Conservation (phyloP, 2,113 vertebrate species). For the Zeus faber region DNA sequence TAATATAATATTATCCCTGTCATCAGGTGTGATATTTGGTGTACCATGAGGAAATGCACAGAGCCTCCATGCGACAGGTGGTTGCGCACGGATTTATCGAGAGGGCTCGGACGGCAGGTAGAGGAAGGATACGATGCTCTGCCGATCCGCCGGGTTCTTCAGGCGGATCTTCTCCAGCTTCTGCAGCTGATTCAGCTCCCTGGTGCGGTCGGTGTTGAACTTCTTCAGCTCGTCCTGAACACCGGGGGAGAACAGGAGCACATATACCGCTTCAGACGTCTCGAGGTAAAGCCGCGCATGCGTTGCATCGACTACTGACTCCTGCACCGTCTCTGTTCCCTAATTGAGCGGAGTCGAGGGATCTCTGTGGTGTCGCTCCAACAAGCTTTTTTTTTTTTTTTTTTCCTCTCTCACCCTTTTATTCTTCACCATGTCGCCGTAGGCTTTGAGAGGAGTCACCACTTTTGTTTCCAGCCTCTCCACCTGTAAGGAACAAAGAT, state of each 20-base stretch:
- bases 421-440: constrained; percentile 66
- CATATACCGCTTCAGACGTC: constrained; percentile 5
- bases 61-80: too few relatives aligned
- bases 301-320: too few relatives aligned
- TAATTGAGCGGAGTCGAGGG: too few relatives aligned
- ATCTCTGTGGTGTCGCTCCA: too few relatives aligned
- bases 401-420: constrained; percentile 64
- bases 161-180: constrained; percentile 76
- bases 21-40: too few relatives aligned
- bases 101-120: too few relatives aligned
- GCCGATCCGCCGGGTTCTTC: constrained; percentile 74
- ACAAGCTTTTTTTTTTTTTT: background rate
- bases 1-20: too few relatives aligned
- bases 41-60: too few relatives aligned
- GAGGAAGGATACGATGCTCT: constrained; percentile 80
- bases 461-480: constrained; percentile 79
- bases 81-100: too few relatives aligned
- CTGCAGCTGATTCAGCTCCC: constrained; percentile 80
- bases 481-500: constrained; percentile 45
- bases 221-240: constrained; percentile 80
- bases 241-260: constrained; percentile 1
- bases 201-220: constrained; percentile 70
- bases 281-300: background rate
- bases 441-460: constrained; percentile 66
- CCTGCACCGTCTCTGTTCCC: too few relatives aligned